Evolutionary conservation across 2,888 invertebrate species (phyloP), one percentile per base, ranked within the genome.

Genomic region (Podabrus alpinus): DNA sequence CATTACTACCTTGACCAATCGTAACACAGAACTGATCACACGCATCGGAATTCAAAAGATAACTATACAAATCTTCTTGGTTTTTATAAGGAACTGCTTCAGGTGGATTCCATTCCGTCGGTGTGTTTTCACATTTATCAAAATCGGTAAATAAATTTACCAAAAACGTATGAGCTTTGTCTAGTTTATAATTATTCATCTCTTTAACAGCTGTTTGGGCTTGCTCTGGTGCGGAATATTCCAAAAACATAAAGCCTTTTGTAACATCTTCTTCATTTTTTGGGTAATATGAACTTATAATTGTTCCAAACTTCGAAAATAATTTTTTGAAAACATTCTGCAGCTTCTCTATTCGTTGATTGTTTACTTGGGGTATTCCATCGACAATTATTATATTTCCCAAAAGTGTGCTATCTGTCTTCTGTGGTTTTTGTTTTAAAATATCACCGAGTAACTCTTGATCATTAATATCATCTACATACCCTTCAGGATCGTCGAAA

Each of bases 371-470:
- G 60, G 99, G 99, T 72, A 97, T 94, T 79, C 98, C 97, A 86
- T 99, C 99, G 11, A 99, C 95, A 10, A 99, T 95, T 79, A 99
- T 93, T 68, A 98, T 96, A 83, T 95, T 95, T 87, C 98, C 98
- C 71, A 98, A 1, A 9, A 9, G 5, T 1, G 5, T 96, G 66
- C 97, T 98, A 88, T 98, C 98, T 4, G 96, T 95, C 88, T 98
- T 97, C 80, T 94, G 94, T 1, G 99, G 99, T 85, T 95, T 95
- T 82, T 94, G 92, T 81, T 93, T 92, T 79, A 98, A 88, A 81
- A 99, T 89, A 87, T 99, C 99, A n/a, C 92, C 95, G 78, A 99
- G 89, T 71, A 99, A 91, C 86, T 97, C 99, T 98, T 97, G 97
- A 85, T 99, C 98, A 69, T 92, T 88, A 83, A 98, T 92, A 87